These are phyloP conservation scores for Odontothrips loti DNA, from an alignment of 2,888 invertebrate genomes.

Conservation along the genomic window DNA sequence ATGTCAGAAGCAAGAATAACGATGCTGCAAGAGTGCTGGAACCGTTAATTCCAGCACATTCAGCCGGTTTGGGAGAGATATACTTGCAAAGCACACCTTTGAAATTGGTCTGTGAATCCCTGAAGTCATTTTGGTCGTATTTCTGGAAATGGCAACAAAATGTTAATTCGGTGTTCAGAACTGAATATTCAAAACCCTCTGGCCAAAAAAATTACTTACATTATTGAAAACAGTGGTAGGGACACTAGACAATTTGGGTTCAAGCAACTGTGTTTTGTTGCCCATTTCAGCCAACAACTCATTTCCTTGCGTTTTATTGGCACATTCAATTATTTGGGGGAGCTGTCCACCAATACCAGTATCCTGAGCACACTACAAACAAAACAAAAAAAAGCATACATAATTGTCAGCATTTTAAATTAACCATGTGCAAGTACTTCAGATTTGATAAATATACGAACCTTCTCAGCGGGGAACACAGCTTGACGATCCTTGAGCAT, in stretches of 20 bases:
- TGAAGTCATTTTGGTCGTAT: constrained; percentile 8
- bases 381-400: constrained; percentile 30
- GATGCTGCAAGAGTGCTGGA: neutral
- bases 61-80: constrained; percentile 33
- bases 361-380: constrained; percentile 46
- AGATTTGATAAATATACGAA: neutral
- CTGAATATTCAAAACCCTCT: neutral
- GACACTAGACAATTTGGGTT: constrained; percentile 45
- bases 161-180: neutral
- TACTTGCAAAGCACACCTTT: constrained; percentile 33
- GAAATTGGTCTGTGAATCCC: constrained; percentile 32
- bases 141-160: constrained; percentile 14
- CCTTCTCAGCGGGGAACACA: neutral
- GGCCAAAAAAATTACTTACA: constrained; percentile 39
- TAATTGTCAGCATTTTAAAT: constrained; percentile 33
- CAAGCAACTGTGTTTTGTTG: constrained; percentile 43
- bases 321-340: constrained; percentile 42
- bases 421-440: constrained; percentile 1
- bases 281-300: constrained; percentile 46
- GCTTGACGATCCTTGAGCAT: neutral
- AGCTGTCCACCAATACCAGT: constrained; percentile 39
- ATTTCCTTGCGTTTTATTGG: constrained; percentile 42
- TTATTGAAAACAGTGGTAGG: constrained; percentile 49
- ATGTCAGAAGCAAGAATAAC: neutral
- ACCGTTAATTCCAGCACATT: constrained; percentile 30